These are phyloP conservation scores for Aegithalos caudatus DNA, from an alignment of 2,113 vertebrate species.

Conservation along the genomic window DNA sequence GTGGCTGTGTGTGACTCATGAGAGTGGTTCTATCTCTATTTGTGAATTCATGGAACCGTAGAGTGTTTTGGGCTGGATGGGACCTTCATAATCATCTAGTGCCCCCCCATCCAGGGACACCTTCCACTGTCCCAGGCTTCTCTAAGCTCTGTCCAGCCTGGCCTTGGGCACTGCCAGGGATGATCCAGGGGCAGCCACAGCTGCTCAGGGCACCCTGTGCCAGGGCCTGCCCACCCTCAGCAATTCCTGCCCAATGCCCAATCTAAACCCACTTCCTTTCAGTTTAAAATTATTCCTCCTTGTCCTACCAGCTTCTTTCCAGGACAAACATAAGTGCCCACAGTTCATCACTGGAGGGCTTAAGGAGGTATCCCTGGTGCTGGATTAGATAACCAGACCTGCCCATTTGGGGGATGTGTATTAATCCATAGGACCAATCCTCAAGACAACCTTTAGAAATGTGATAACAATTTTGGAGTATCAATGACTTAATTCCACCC, in stretches of 20 bases:
- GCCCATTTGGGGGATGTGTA: background rate
- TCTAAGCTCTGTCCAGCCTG: rapidly evolving
- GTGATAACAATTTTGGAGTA: background rate
- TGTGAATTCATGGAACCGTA: background rate
- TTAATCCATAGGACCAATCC: background rate
- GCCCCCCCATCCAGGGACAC: rapidly evolving
- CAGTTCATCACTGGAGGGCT: rapidly evolving
- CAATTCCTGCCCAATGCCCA: background rate
- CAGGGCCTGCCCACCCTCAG: background rate
- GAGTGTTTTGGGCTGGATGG: background rate
- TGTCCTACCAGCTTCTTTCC: background rate
- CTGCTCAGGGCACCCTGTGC: background rate
- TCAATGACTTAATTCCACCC: background rate
- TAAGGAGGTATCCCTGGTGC: background rate
- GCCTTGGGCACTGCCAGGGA: background rate
- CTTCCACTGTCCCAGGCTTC: rapidly evolving
- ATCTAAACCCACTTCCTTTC: background rate
- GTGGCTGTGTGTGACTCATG: rapidly evolving
- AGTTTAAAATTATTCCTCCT: background rate
- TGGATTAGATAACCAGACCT: background rate
- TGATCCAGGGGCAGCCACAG: background rate
- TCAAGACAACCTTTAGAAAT: background rate
- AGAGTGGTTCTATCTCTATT: rapidly evolving
- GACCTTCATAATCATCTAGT: no score
- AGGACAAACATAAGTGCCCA: rapidly evolving